Base-by-base conservation (phyloP, 2,113 vertebrate species). In the mouse (Mus musculus) region DNA sequence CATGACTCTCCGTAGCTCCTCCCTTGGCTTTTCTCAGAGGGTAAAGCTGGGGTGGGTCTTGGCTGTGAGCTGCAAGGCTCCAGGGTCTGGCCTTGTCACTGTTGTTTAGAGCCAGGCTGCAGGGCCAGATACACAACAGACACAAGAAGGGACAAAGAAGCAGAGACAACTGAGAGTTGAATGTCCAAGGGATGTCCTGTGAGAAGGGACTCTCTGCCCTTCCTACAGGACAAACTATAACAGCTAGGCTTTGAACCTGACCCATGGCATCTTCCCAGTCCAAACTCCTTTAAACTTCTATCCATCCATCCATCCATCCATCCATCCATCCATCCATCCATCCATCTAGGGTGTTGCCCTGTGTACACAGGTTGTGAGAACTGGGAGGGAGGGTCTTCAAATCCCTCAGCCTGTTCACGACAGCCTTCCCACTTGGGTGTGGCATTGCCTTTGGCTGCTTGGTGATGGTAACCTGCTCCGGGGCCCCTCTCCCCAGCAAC, bases 21-120 rank as follows among this genome's bases (percentile, higher is more conserved):
- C 30, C 30, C n/a, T 86, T n/a, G 36, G 28, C 76, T 91, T 86
- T 20, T 95, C n/a, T 30, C 71, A 86, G 56, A 96, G 56, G 59
- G 28, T 36, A 30, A 67, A 17, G 56, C 63, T 93, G 61, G n/a
- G 2, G 36, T 10, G 85, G 63, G 19, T 17, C 39, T 72, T 11
- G 5, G 39, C 26, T 63, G 59, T 42, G 26, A 42, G 59, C 71
- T 19, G 24, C 33, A 26, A 88, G 67, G 28, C 14, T 69, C 28
- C 6, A 9, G 28, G 26, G 9, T 63, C 12, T 39, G 72, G 54
- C 9, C 30, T 52, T 52, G n/a, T 20, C 39, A 54, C 56, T 73
- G 19, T 39, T 78, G 33, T 75, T 42, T 85, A 65, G 56, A 84
- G 69, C 20, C n/a, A 75, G 39, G 4, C 65, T 77, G 54, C 24